Conservation (phyloP, 2,797 vertebrate species). For the Antrozous pallidus region DNA sequence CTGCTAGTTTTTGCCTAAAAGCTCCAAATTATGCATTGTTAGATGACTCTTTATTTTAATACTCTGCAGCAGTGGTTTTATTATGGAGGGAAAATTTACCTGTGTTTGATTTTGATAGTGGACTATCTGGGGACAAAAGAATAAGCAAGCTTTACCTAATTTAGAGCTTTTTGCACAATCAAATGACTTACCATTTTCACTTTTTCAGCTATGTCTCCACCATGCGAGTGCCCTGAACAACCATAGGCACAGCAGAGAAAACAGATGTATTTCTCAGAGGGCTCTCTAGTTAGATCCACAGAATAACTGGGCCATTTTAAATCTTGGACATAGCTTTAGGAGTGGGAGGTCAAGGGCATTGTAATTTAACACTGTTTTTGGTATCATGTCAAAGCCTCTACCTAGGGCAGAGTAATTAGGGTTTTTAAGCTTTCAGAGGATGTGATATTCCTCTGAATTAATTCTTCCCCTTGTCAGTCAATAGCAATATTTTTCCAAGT, state of each 20-base stretch:
- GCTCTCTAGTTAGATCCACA: constrained; percentile 88
- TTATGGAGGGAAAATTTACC: background rate
- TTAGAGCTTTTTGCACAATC: background rate
- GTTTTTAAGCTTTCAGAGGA: background rate
- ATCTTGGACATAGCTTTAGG: constrained; percentile 90
- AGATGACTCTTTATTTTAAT: constrained; percentile 8
- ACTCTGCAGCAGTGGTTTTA: background rate
- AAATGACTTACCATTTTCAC: background rate
- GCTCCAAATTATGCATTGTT: background rate
- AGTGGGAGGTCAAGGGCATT: constrained; percentile 19
- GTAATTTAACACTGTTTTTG: background rate
- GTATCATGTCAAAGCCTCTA: background rate
- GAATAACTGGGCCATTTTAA: constrained; percentile 89
- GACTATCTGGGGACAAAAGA: background rate
- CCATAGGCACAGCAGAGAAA: constrained; percentile 84
- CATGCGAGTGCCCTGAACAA: constrained; percentile 91
- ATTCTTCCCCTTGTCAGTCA: background rate
- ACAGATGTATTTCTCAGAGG: constrained; percentile 87
- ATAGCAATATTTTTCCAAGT: background rate
- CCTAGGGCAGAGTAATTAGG: background rate
- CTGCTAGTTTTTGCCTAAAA: background rate
- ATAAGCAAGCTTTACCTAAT: background rate
- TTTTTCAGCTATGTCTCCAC: constrained; percentile 86
- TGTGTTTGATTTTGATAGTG: constrained; percentile 23
- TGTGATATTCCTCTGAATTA: background rate